Evolutionary conservation across 1,140 invertebrate genomes (phyloP).

Genomic region (Drosophila orena): DNA sequence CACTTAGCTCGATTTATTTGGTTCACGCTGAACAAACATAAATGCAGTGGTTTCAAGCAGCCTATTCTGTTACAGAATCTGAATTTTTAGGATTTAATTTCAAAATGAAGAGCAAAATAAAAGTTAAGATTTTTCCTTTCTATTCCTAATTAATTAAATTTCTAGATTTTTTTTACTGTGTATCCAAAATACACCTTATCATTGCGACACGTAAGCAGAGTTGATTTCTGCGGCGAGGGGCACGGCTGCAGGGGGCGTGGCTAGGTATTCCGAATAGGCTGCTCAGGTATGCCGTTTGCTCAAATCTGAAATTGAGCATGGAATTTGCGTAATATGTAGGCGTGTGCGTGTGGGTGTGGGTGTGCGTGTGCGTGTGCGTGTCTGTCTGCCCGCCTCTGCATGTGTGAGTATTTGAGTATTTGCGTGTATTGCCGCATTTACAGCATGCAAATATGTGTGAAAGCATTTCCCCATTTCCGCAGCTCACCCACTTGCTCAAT

Average conservation of each 20-base stretch:
- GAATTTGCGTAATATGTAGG: slow-evolving; percentile 67
- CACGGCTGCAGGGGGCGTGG: slow-evolving; percentile 6
- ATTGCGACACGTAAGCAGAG: slow-evolving; percentile 59
- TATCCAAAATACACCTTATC: slow-evolving; percentile 56
- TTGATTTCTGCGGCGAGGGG: slow-evolving; percentile 36
- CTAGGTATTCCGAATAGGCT: slow-evolving; percentile 36
- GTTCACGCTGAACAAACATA: not conserved
- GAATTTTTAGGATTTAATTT: no score
- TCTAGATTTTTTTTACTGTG: not conserved
- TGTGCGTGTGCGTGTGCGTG: slow-evolving; percentile 20
- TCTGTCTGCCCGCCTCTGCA: slow-evolving; percentile 5
- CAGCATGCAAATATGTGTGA: slow-evolving; percentile 66
- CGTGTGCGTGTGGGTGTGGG: no score
- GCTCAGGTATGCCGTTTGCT: slow-evolving; percentile 65
- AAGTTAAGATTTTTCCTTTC: no score
- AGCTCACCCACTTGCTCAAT: slow-evolving; percentile 14
- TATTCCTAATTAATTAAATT: no score
- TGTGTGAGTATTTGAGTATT: slow-evolving; percentile 32
- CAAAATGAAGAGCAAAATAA: no score
- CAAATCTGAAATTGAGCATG: slow-evolving; percentile 70
- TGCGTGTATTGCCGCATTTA: slow-evolving; percentile 51
- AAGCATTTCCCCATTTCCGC: slow-evolving; percentile 30
- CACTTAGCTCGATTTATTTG: slow-evolving; percentile 30
- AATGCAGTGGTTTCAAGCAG: no score
- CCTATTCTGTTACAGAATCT: no score